Conservation (phyloP, 1,140 invertebrate species). For the Drosophila trapezifrons region DNA sequence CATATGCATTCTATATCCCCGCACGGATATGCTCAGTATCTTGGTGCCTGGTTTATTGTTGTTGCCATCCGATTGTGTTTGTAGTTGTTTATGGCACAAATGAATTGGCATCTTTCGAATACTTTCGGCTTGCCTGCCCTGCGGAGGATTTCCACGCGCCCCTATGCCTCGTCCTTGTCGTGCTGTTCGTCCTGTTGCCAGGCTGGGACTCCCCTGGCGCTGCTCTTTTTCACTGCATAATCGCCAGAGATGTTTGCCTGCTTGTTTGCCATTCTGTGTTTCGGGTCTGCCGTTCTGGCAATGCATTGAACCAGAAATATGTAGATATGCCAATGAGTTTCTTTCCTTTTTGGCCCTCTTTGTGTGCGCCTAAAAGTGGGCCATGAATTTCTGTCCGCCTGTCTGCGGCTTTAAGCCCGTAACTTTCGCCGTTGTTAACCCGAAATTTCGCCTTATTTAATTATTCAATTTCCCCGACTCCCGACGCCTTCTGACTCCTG, state of each 20-base stretch:
- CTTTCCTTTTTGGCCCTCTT: constrained; percentile 29
- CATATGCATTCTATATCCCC: constrained; percentile 36
- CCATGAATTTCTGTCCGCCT: constrained; percentile 1
- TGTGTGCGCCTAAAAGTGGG: constrained; percentile 36
- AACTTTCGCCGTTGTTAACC: constrained; percentile 3
- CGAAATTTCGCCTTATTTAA: not conserved
- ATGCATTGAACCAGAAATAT: constrained; percentile 81
- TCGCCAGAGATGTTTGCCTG: constrained; percentile 58
- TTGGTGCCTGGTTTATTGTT: constrained; percentile 26
- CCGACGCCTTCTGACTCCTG: too few species aligned
- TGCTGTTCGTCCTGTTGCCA: constrained; percentile 17
- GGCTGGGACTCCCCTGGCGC: constrained; percentile 3
- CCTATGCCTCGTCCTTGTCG: not conserved
- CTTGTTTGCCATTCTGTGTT: constrained; percentile 42
- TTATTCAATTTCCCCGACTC: constrained; percentile 7
- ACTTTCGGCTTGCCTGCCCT: constrained; percentile 45
- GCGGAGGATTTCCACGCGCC: constrained; percentile 35
- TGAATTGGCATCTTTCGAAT: constrained; percentile 77
- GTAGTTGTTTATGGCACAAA: constrained; percentile 71
- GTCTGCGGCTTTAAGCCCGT: constrained; percentile 13
- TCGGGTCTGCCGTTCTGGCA: constrained; percentile 37
- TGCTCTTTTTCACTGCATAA: constrained; percentile 66
- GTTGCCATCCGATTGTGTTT: constrained; percentile 42
- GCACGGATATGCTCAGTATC: constrained; percentile 25
- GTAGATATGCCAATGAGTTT: constrained; percentile 73